Evolutionary conservation across 2,797 vertebrate genomes (phyloP).

Genomic region (Gobio occitaniae): DNA sequence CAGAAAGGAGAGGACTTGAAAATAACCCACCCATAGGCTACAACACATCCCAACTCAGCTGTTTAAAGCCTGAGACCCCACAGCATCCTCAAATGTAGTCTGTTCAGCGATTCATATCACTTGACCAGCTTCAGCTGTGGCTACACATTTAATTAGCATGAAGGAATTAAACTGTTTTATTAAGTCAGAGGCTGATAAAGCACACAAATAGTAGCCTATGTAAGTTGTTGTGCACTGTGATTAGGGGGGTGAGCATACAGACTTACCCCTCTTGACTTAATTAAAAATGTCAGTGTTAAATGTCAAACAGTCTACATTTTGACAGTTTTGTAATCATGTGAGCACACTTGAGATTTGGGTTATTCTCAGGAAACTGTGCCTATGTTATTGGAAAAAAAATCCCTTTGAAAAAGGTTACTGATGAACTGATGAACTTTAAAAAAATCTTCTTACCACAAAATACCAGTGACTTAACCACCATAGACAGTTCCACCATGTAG

Average conservation of each 20-base stretch:
- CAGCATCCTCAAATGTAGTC: neutral
- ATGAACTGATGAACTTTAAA: neutral
- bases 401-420: neutral
- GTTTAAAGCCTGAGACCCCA: neutral
- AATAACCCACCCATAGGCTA: neutral
- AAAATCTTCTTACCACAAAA: neutral
- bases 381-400: too few relatives aligned
- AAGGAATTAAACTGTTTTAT: neutral
- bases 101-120: neutral
- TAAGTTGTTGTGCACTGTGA: neutral
- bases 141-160: neutral
- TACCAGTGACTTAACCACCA: neutral
- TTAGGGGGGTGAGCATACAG: neutral
- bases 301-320: neutral
- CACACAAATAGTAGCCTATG: neutral
- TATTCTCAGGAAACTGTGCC: neutral
- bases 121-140: neutral
- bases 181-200: neutral
- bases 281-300: constrained; percentile 6
- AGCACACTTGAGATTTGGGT: neutral
- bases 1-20: neutral
- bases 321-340: neutral
- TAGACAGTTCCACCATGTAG: neutral
- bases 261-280: neutral
- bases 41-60: neutral